Percentiles rank a stretch among this genome's conserved stretches.
phyloP scores from a whole-genome alignment of 2,113 vertebrate species.

The Platycercus adscitus region DNA sequence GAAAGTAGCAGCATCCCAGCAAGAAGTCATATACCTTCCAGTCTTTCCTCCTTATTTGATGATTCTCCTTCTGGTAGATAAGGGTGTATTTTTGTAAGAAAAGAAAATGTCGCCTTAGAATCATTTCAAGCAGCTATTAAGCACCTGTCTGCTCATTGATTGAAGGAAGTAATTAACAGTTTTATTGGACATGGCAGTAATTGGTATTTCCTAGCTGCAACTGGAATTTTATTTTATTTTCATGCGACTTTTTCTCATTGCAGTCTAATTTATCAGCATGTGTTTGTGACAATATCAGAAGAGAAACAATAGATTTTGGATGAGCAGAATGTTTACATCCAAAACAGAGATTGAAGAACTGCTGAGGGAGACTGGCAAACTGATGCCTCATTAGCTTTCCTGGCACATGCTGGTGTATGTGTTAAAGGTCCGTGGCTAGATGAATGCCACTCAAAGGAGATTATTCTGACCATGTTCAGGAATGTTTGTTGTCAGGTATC shows the following conservation, averaged over 20 bases:
- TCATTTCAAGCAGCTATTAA: not conserved
- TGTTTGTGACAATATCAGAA: not conserved
- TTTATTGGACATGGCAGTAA: not conserved
- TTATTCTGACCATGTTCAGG: not conserved
- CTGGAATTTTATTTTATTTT: not conserved
- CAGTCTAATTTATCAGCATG: not conserved
- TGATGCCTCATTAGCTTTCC: not conserved
- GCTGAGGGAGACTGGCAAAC: not conserved
- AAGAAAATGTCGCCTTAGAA: not conserved
- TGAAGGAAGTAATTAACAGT: not conserved
- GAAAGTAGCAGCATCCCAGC: not conserved
- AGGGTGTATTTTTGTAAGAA: not conserved
- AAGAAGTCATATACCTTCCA: not conserved
- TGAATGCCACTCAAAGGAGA: not conserved
- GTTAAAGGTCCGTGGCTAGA: not conserved
- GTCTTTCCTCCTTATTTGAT: not conserved
- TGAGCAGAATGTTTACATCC: not conserved
- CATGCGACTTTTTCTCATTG: not conserved
- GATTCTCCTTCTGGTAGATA: not conserved
- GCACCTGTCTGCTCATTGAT: not conserved
- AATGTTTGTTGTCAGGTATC: not conserved
- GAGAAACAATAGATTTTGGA: not conserved
- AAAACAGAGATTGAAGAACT: not conserved
- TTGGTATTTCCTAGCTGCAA: not conserved
- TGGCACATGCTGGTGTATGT: accelerated